A percentile compares a stretch with the other conserved stretches of the same genome.
Evolutionary conservation across 2,797 vertebrate genomes (phyloP).

Genomic region (Pachyuromys duprasi): DNA sequence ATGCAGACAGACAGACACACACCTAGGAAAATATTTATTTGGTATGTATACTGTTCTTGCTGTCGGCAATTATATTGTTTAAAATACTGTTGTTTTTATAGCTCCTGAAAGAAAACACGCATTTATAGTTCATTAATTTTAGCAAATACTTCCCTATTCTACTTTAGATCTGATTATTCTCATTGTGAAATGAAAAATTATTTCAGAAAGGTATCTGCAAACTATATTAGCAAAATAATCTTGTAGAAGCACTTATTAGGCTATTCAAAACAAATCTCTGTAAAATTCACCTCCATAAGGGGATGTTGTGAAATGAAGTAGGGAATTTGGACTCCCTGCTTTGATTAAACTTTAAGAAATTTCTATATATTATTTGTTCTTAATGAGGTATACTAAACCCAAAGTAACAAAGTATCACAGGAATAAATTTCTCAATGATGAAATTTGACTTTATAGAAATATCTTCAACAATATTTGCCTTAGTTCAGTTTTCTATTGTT

Average conservation of each 20-base stretch:
- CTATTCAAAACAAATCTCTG: conserved; percentile 23
- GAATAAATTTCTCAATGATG: background rate
- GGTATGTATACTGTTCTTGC: background rate
- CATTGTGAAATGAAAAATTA: conserved; percentile 16
- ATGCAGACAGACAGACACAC: background rate
- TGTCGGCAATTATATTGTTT: background rate
- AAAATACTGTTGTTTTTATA: background rate
- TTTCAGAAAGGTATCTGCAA: conserved; percentile 21
- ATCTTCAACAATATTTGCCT: background rate
- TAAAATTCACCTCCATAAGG: background rate
- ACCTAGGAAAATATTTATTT: background rate
- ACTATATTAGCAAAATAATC: conserved; percentile 16
- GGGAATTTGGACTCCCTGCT: background rate
- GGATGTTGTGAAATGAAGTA: background rate
- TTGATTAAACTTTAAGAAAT: conserved; percentile 1
- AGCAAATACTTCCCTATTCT: conserved; percentile 23
- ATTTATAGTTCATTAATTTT: conserved; percentile 30
- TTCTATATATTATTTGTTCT: background rate
- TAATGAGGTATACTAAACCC: background rate
- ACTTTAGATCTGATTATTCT: background rate
- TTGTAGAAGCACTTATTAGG: background rate
- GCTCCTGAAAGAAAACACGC: background rate
- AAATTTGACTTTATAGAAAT: background rate
- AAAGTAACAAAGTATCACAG: background rate
- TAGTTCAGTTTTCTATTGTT: no score